Conservation (phyloP, 2,888 invertebrate genomes). For the Allygus modestus region DNA sequence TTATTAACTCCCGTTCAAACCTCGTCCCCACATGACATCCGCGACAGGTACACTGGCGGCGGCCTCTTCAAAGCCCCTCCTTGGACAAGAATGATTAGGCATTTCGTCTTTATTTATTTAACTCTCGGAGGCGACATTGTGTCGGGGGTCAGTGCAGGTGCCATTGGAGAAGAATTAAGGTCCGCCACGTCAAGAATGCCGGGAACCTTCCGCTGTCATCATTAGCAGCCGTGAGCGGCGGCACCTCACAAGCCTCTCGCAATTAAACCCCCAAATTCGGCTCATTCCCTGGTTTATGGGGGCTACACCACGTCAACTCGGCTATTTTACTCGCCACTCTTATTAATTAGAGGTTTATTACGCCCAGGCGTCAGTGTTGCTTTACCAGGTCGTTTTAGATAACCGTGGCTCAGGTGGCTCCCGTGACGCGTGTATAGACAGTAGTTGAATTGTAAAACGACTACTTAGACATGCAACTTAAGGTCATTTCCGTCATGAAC, state of each 20-base stretch:
- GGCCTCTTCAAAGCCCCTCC: conserved; percentile 34
- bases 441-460: conserved; percentile 48
- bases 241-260: background rate
- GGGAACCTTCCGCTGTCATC: background rate
- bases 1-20: too few relatives aligned
- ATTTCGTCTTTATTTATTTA: conserved; percentile 45
- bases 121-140: background rate
- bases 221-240: background rate
- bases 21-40: background rate
- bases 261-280: conserved; percentile 42
- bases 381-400: conserved; percentile 21
- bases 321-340: conserved; percentile 4
- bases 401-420: background rate
- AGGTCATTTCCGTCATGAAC: conserved; percentile 18
- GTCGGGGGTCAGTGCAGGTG: conserved; percentile 28
- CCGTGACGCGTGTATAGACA: background rate
- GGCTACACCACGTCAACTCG: background rate
- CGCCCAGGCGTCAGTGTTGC: background rate
- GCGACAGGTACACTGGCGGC: background rate
- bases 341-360: conserved; percentile 49
- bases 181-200: conserved; percentile 8
- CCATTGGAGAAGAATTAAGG: background rate
- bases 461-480: conserved; percentile 17
- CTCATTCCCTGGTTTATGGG: conserved; percentile 29
- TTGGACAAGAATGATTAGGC: conserved; percentile 37